Evolutionary conservation across 2,797 vertebrate genomes (phyloP).

Genomic region (Chloroceryle amazona): DNA sequence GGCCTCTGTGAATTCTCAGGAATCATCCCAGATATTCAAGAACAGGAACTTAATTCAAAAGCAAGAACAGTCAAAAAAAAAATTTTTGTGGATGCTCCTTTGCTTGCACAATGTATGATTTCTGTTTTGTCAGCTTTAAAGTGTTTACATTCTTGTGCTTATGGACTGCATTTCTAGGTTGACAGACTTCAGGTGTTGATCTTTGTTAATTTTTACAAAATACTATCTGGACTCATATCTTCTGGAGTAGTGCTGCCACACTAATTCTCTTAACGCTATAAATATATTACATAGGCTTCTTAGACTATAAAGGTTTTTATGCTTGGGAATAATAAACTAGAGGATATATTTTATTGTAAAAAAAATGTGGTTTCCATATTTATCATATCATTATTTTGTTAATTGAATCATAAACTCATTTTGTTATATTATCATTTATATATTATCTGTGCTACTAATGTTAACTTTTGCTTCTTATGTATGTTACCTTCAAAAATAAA

Average conservation of each 20-base stretch:
- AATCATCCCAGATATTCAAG: neutral
- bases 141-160: neutral
- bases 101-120: neutral
- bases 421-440: neutral
- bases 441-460: neutral
- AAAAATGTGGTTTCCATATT: conserved; percentile 2
- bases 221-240: neutral
- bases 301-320: neutral
- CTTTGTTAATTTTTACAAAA: neutral
- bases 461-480: neutral
- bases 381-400: conserved; percentile 20
- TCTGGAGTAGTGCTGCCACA: neutral
- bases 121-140: conserved; percentile 25
- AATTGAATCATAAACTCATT: conserved; percentile 10
- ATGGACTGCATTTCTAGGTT: neutral
- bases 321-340: conserved; percentile 5
- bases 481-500: neutral
- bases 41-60: neutral
- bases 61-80: neutral
- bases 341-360: neutral
- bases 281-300: neutral
- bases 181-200: neutral
- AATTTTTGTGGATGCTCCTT: conserved; percentile 7
- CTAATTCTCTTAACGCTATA: neutral
- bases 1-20: neutral